A percentile compares a stretch with the other conserved stretches of the same genome.
These are phyloP conservation scores for Percopsis omiscomaycus DNA, from an alignment of 2,797 vertebrate species.

Conservation along the genomic window DNA sequence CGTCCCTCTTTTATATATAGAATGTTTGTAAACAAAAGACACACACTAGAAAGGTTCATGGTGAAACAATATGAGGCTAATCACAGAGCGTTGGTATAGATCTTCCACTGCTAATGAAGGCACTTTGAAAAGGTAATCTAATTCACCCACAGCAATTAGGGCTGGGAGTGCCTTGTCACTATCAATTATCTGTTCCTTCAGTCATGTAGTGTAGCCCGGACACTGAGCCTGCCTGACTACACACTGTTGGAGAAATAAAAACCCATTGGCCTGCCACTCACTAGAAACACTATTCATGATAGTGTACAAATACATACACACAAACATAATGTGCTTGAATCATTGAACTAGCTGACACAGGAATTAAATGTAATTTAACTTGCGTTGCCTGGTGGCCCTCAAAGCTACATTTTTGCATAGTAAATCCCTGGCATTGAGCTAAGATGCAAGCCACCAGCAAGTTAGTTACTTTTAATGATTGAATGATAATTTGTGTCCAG, in stretches of 20 bases:
- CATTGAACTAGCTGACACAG: slow-evolving; percentile 15
- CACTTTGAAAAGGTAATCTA: slow-evolving; percentile 83
- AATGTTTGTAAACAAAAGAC: too few species aligned
- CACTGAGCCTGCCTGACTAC: slow-evolving; percentile 66
- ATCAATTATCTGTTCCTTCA: slow-evolving; percentile 81
- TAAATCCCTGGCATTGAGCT: too few species aligned
- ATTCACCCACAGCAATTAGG: slow-evolving; percentile 82
- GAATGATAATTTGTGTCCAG: too few species aligned
- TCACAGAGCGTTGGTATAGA: slow-evolving; percentile 74
- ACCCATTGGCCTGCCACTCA: slow-evolving; percentile 69
- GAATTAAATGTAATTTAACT: too few species aligned
- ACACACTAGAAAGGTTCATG: slow-evolving; percentile 65
- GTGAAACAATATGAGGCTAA: slow-evolving; percentile 79
- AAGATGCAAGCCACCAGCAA: too few species aligned
- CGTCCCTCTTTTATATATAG: slow-evolving; percentile 48
- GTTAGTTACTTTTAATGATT: too few species aligned
- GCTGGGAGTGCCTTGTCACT: slow-evolving; percentile 77
- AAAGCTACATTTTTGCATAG: too few species aligned
- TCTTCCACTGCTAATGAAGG: slow-evolving; percentile 78
- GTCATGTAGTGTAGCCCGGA: slow-evolving; percentile 73
- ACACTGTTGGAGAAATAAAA: slow-evolving; percentile 62
- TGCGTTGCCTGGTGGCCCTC: too few species aligned
- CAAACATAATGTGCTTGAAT: slow-evolving; percentile 38
- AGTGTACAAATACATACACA: slow-evolving; percentile 51
- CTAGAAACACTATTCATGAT: slow-evolving; percentile 71